Base-by-base conservation (phyloP, 2,113 vertebrate genomes). In the Trogon melanurus region DNA sequence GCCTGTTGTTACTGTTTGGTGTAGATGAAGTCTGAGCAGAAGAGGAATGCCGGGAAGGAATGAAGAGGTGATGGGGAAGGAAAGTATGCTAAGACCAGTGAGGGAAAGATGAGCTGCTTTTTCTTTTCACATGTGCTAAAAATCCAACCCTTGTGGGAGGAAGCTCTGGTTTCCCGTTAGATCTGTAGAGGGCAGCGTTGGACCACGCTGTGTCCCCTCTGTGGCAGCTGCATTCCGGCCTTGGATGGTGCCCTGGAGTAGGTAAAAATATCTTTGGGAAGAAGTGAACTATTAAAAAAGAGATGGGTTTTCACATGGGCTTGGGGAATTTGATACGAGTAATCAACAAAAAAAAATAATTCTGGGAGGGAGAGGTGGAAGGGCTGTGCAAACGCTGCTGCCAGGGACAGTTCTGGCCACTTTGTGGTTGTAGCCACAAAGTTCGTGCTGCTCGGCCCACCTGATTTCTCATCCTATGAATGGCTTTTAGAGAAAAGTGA, bases 171-270 rank as follows among this genome's bases (percentile, higher is more conserved):
- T 95, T 82, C 11, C 45, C 3, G 5, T 22, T 27, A 51, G 30
- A 23, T 50, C 97, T 94, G 64, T 41, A 94, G 97, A 91, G 96
- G 93, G 96, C 95, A 96, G 81, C 88, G 34, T 96, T 96, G 85
- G 67, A 85, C 79, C 13, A 15, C 0, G 6, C 38, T 72, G 45
- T 26, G 20, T 18, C 71, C 34, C 4, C 0, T 34, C 22, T 44
- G 38, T 13, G 6, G 26, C 1, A 16, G 4, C 51, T 47, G 38
- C 3, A 2, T 26, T 64, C 73, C 56, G 69, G 36, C 56, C 34
- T 62, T 56, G 76, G 34, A 5, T n/a, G 61, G 15, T 73, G 70
- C 53, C 48, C 67, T 58, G 34, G 66, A 13, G 17, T 9, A 87
- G 88, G 19, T 87, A 82, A 89, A 96, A 94, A 85, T 79, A 30